A percentile compares a stretch with the other conserved stretches of the same genome.
Evolutionary conservation across 2,888 invertebrate genomes (phyloP).

Genomic region (Chalcis sispes): DNA sequence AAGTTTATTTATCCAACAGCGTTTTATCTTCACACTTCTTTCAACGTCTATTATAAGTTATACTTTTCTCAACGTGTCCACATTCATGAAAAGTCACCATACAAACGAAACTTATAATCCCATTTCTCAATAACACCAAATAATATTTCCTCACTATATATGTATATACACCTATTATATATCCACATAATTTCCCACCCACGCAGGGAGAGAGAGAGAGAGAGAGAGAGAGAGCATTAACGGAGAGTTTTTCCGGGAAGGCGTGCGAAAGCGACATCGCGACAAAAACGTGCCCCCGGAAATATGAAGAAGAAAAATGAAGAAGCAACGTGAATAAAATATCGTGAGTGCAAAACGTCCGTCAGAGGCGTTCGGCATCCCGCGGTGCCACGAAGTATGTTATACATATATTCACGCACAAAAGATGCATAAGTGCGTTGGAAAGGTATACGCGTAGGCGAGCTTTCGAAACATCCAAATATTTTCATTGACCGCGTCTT

Average conservation of each 20-base stretch:
- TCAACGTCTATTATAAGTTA: too few relatives aligned
- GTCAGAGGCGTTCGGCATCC: slow-evolving; percentile 8
- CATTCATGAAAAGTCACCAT: slow-evolving; percentile 10
- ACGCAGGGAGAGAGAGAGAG: background rate
- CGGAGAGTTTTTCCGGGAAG: slow-evolving; percentile 12
- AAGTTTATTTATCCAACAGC: too few relatives aligned
- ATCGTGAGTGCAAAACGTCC: slow-evolving; percentile 4
- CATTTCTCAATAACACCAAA: slow-evolving; percentile 12
- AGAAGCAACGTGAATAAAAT: background rate
- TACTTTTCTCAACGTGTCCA: background rate
- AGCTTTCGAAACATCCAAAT: slow-evolving; percentile 51
- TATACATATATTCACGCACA: too few relatives aligned
- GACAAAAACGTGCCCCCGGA: slow-evolving; percentile 32
- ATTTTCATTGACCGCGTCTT: slow-evolving; percentile 44
- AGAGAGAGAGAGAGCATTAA: background rate
- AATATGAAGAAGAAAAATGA: slow-evolving; percentile 33
- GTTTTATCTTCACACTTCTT: too few relatives aligned
- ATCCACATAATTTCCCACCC: background rate
- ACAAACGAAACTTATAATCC: slow-evolving; percentile 31
- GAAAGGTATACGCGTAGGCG: slow-evolving; percentile 6
- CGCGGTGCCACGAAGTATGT: too few relatives aligned
- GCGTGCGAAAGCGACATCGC: slow-evolving; percentile 5
- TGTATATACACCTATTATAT: background rate
- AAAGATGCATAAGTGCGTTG: slow-evolving; percentile 3
- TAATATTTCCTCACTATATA: background rate